Evolutionary conservation across 2,797 vertebrate species (phyloP).

Genomic region (Myotis daubentonii): DNA sequence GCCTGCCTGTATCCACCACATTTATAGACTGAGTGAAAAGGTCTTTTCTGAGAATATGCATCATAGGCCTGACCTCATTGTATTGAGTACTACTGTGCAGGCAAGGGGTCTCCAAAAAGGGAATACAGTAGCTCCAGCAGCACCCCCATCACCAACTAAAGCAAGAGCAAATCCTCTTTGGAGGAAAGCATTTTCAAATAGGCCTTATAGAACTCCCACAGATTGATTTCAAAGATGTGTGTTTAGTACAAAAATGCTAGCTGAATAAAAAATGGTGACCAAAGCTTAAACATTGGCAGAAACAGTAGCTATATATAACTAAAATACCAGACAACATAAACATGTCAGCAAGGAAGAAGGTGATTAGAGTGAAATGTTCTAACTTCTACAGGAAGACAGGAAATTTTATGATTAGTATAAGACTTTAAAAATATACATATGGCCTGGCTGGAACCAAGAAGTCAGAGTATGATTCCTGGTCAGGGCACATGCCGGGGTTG

Average conservation of each 20-base stretch:
- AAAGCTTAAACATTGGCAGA: neutral
- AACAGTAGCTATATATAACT: neutral
- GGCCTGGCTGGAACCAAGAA: too few species aligned
- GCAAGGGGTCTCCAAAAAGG: neutral
- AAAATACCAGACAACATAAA: neutral
- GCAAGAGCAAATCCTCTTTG: neutral
- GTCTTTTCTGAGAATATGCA: neutral
- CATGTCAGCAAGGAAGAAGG: neutral
- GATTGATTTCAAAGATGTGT: neutral
- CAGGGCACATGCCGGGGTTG: too few species aligned
- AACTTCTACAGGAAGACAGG: neutral
- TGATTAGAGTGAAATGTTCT: neutral
- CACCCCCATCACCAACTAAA: neutral
- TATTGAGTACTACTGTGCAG: neutral
- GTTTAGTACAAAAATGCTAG: neutral
- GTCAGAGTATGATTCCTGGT: too few species aligned
- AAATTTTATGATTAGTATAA: neutral
- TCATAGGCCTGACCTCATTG: neutral
- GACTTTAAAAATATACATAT: neutral
- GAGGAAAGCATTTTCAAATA: neutral
- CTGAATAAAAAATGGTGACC: neutral
- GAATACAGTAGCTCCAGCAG: neutral
- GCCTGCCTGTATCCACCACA: neutral
- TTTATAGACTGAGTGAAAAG: neutral
- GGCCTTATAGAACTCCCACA: neutral